Evolutionary conservation across 2,797 vertebrate species (phyloP).

Genomic region (Spinibarbus caldwelli): DNA sequence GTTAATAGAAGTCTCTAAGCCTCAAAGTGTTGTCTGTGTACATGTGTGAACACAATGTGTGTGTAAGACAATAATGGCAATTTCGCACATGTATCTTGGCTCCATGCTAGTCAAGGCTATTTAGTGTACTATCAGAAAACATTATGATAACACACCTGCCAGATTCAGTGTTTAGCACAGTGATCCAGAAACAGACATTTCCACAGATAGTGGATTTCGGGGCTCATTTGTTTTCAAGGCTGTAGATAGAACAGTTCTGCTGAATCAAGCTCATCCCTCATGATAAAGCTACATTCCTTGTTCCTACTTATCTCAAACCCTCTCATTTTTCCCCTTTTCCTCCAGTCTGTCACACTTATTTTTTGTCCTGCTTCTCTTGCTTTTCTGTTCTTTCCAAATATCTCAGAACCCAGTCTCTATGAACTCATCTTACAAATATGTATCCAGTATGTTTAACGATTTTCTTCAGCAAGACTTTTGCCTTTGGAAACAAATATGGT

Average conservation of each 20-base stretch:
- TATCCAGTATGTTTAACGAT: not conserved
- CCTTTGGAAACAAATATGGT: not conserved
- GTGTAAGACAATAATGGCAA: not conserved
- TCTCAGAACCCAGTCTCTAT: not conserved
- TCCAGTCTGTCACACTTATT: not conserved
- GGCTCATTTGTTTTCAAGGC: too few species aligned
- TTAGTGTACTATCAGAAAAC: conserved; percentile 52
- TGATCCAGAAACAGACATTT: not conserved
- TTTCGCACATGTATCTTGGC: conserved; percentile 25
- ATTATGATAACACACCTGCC: conserved; percentile 57
- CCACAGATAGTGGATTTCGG: too few species aligned
- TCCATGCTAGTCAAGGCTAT: conserved; percentile 51
- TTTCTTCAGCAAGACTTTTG: conserved; percentile 3
- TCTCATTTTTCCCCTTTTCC: not conserved
- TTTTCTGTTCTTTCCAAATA: conserved; percentile 23
- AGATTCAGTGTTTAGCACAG: conserved; percentile 58
- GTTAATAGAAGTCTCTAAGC: not conserved
- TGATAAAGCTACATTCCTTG: conserved; percentile 22
- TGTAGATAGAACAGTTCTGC: not conserved
- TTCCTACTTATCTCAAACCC: not conserved
- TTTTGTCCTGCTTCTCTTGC: not conserved
- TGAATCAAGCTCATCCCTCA: conserved; percentile 35
- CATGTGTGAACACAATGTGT: not conserved
- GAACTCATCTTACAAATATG: not conserved
- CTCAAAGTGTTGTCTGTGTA: not conserved